Conservation (phyloP, 2,888 invertebrate species). For the Craniophora ligustri region DNA sequence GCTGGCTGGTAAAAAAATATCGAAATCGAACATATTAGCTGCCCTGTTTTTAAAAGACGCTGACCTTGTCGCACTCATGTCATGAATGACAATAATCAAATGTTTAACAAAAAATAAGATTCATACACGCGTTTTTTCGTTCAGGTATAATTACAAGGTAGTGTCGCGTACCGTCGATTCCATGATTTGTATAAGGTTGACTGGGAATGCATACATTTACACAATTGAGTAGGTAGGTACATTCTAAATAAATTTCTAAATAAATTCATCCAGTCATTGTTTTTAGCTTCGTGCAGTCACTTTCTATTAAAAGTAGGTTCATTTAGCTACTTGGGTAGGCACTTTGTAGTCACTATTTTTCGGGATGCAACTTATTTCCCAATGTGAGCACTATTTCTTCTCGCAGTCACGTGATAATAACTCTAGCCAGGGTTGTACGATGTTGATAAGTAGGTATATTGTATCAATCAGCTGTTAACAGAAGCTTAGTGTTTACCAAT, state of each 20-base stretch:
- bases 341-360: too few relatives aligned
- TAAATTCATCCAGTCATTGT: not conserved
- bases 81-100: conserved; percentile 50
- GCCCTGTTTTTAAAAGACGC: conserved; percentile 73
- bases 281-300: not conserved
- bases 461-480: too few relatives aligned
- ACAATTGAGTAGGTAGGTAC: too few relatives aligned
- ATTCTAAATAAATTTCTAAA: too few relatives aligned
- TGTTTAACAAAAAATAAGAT: conserved; percentile 62
- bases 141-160: not conserved
- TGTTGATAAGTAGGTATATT: too few relatives aligned
- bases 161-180: conserved; percentile 21
- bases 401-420: too few relatives aligned
- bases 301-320: not conserved
- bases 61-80: conserved; percentile 72
- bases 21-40: conserved; percentile 80
- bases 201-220: conserved; percentile 3
- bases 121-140: conserved; percentile 16
- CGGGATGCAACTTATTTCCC: too few relatives aligned
- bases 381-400: too few relatives aligned
- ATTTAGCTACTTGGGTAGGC: not conserved
- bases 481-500: too few relatives aligned
- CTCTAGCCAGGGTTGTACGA: too few relatives aligned
- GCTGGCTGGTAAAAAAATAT: conserved; percentile 85
- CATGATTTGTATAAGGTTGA: conserved; percentile 11